A percentile compares a stretch with the other conserved stretches of the same genome.
phyloP scores from a whole-genome alignment of 2,113 vertebrate genomes.

The Plestiodon gilberti region DNA sequence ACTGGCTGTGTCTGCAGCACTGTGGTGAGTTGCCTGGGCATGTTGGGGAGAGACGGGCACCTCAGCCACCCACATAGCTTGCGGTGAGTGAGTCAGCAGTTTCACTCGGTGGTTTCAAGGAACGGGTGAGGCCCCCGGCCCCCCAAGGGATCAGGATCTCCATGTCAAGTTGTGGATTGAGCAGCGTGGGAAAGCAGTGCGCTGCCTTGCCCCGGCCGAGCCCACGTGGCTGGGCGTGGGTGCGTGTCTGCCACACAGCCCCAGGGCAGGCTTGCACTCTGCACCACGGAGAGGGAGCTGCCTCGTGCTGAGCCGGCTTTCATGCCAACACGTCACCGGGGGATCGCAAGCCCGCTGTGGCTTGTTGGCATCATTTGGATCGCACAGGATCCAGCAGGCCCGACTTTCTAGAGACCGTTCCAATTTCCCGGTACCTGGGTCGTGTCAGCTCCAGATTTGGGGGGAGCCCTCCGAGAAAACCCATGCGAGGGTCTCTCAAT shows the following conservation, averaged over 20 bases:
- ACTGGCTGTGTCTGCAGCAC: neutral
- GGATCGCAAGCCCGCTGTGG: neutral
- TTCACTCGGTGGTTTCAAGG: slow-evolving; percentile 56
- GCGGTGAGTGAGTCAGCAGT: slow-evolving; percentile 58
- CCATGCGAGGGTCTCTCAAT: no score
- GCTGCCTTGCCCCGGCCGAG: neutral
- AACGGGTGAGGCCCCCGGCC: slow-evolving; percentile 31
- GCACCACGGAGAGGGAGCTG: no score
- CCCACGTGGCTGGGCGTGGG: neutral
- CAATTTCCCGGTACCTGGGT: no score
- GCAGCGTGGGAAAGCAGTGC: slow-evolving; percentile 49
- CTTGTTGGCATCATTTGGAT: no score
- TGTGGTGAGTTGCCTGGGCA: slow-evolving; percentile 38
- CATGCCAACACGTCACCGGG: rapidly evolving
- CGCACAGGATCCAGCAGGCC: no score
- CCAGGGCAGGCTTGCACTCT: neutral
- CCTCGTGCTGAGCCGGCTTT: neutral
- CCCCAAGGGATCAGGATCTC: slow-evolving; percentile 9
- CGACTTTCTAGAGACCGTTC: no score
- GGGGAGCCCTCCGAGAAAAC: no score
- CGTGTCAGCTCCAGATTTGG: no score
- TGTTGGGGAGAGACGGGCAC: neutral
- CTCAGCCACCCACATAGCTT: slow-evolving; percentile 32
- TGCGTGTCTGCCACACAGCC: neutral
- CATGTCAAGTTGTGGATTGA: slow-evolving; percentile 32